Base-by-base conservation (phyloP, 1,140 invertebrate genomes). In the Teleopsis dalmanni region DNA sequence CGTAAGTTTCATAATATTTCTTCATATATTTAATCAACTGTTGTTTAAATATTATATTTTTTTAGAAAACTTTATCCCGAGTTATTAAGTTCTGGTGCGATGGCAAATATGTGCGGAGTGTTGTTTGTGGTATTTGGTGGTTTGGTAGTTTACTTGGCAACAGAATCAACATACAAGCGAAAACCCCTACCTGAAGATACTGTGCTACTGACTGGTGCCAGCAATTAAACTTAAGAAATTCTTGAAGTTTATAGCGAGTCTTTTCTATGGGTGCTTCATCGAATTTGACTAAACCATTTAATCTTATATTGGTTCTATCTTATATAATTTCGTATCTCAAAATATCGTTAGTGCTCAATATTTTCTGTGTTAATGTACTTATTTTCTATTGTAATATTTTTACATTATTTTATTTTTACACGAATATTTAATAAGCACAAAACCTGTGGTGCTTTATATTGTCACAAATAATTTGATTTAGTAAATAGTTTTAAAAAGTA, bases 61-160 rank as follows among this genome's bases (percentile, higher is more conserved):
- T 29, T 19, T 10, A 47, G 3, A 36, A 18, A 36, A 10, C 2
- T 70, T 67, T 84, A 83, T 51, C 49, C 69, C 2, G 23, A 73
- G 4, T 62, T 84, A 19, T 73, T 75, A 11, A 52, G 75, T 1
- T 81, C 89, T 72, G 87, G 76, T 18, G 58, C 87, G 16, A 58
- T 92, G 14, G 69, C 87, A 22, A 94, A 94, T 64, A 74, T 81
- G n/a, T 81, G 90, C 43, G 90, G 87, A 7, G 46, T 89, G 1
- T 63, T 82, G 11, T 74, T 88, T n/a, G 61, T 87, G 6, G 53
- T 82, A 25, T 89, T 88, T 59, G 81, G 78, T n/a, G 69, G 73
- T 3, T 60, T 87, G 14, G 81, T 88, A 3, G 71, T 88, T 2
- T 88, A 88, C 61, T 62, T 94, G 31, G 81, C 87, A 3, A 81